Evolutionary conservation across 2,888 invertebrate species (phyloP).

Genomic region (Acleris sparsana): DNA sequence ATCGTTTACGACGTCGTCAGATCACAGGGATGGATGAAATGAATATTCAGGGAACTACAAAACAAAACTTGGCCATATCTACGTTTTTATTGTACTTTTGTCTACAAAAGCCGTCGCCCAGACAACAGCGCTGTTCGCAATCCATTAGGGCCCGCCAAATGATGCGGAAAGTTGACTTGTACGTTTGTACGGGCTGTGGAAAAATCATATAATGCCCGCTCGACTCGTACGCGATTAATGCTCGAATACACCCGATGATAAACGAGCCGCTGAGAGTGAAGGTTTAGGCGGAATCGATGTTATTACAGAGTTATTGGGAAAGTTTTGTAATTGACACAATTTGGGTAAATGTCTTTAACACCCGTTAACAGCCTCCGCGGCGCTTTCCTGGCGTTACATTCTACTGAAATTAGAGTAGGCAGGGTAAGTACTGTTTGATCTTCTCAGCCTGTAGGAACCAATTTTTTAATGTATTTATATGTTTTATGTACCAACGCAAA

Average conservation of each 20-base stretch:
- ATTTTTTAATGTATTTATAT: too few relatives aligned
- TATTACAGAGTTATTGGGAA: slow-evolving; percentile 8
- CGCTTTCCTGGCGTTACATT: too few relatives aligned
- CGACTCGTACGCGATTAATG: slow-evolving; percentile 49
- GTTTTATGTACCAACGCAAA: too few relatives aligned
- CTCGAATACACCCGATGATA: slow-evolving; percentile 57
- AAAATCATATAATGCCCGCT: slow-evolving; percentile 54
- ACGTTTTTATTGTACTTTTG: slow-evolving; percentile 54
- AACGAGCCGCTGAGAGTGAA: slow-evolving; percentile 44
- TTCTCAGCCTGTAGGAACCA: too few relatives aligned
- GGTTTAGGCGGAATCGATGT: slow-evolving; percentile 4
- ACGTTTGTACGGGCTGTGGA: slow-evolving; percentile 50
- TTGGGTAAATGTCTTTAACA: too few relatives aligned
- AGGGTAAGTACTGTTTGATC: too few relatives aligned
- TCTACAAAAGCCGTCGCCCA: slow-evolving; percentile 66
- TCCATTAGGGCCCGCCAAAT: slow-evolving; percentile 78
- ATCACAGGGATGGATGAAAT: not conserved
- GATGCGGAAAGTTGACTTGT: slow-evolving; percentile 76
- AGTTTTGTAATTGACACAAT: slow-evolving; percentile 34
- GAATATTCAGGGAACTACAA: slow-evolving; percentile 4
- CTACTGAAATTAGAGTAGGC: too few relatives aligned
- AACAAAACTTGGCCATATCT: slow-evolving; percentile 50
- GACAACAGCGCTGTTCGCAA: slow-evolving; percentile 71
- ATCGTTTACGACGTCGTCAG: slow-evolving; percentile 7
- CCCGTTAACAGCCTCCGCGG: too few relatives aligned